phyloP scores from a whole-genome alignment of 2,113 vertebrate genomes.

The Camelus bactrianus region DNA sequence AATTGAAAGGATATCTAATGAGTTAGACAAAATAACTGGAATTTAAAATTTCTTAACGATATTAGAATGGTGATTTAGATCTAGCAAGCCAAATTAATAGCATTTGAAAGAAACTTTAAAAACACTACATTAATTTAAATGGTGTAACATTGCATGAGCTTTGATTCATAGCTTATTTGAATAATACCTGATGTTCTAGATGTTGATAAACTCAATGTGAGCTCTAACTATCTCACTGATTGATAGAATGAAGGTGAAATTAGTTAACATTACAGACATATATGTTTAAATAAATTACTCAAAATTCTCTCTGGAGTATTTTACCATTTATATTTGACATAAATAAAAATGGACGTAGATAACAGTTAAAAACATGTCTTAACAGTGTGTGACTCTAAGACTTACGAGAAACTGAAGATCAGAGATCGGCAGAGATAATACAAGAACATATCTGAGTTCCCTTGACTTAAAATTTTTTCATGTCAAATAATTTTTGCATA shows the following conservation, averaged over 20 bases:
- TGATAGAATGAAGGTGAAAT: slow-evolving; percentile 6
- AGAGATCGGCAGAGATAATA: not conserved
- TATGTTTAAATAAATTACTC: not conserved
- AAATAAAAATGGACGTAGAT: not conserved
- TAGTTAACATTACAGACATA: not conserved
- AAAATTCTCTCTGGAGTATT: slow-evolving; percentile 1
- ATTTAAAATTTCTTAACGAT: not conserved
- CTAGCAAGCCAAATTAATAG: not conserved
- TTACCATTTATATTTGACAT: not conserved
- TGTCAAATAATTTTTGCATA: not conserved
- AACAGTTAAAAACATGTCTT: not conserved
- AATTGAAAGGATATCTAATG: not conserved
- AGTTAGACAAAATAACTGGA: not conserved
- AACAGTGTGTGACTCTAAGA: not conserved
- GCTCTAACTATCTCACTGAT: not conserved
- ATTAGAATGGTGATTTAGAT: not conserved
- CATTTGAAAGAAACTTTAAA: not conserved
- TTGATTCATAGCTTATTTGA: not conserved
- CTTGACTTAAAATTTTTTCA: not conserved
- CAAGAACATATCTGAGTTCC: not conserved
- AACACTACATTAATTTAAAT: not conserved
- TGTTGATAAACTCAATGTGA: not conserved
- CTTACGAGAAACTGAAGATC: not conserved
- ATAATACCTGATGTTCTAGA: not conserved
- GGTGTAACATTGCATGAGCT: not conserved